Evolutionary conservation across 2,888 invertebrate species (phyloP).

Genomic region (Caenorhabditis becei): DNA sequence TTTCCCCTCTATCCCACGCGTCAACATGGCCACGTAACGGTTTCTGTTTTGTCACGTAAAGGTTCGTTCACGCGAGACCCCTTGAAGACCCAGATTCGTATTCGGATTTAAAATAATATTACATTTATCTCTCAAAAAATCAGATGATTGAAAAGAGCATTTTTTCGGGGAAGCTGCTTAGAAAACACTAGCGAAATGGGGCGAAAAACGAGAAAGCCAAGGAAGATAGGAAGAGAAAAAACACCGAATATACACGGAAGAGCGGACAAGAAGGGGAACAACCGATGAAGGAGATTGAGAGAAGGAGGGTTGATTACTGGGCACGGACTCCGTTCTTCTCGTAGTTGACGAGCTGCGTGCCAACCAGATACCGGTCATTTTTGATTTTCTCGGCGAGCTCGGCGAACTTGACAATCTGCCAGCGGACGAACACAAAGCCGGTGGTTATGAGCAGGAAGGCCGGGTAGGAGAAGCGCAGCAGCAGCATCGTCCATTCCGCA

Average conservation of each 20-base stretch:
- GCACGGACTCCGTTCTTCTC: constrained; percentile 83
- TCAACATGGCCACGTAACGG: no score
- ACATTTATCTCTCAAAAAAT: not conserved
- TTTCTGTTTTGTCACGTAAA: no score
- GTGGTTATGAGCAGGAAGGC: constrained; percentile 86
- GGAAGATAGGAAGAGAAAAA: constrained; percentile 15
- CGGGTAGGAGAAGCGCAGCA: constrained; percentile 92
- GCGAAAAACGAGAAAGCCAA: constrained; percentile 7
- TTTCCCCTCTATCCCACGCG: not conserved
- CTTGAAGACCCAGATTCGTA: not conserved
- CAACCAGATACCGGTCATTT: constrained; percentile 94
- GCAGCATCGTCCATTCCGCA: constrained; percentile 84
- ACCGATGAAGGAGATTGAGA: not conserved
- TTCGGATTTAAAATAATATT: not conserved
- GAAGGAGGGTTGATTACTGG: not conserved
- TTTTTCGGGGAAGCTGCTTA: not conserved
- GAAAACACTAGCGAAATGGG: constrained; percentile 39
- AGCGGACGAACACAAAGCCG: constrained; percentile 85
- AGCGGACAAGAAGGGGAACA: constrained; percentile 12
- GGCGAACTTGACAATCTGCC: constrained; percentile 94
- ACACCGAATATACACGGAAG: constrained; percentile 51
- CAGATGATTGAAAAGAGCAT: not conserved
- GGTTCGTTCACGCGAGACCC: no score
- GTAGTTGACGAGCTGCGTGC: constrained; percentile 96
- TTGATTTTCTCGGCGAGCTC: constrained; percentile 97